Evolutionary conservation across 92 coral and sea anemone genomes (phyloP), one percentile per base, ranked within the genome.

Genomic region (Anthopleura xanthogrammica): DNA sequence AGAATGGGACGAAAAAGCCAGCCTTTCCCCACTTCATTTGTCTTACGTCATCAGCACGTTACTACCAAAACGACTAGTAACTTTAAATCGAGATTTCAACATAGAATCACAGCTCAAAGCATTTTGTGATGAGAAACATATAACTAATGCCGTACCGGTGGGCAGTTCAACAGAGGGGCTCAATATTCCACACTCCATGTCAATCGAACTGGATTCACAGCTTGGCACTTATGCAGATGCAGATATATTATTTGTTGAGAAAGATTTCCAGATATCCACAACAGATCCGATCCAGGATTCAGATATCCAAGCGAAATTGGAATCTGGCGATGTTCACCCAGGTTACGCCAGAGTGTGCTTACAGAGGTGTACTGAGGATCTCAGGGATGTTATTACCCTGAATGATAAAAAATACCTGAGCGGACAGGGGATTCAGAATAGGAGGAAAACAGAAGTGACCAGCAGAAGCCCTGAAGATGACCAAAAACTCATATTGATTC

Each of bases 1-100:
- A 62, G 86, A 83, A 75, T 83, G 86, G 86, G 86, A 83, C 5
- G 86, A 83, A 62, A 83, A 75, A 83, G 86, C 86, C 55, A 76
- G 23, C 52, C 76, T 83, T 36, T 83, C 86, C 62, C 86, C 86
- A 60, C 86, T 76, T 41, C 86, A 83, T 75, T 60, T 83, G 76
- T 83, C 86, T 76, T 83, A 83, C 65, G 55, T 83, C 16, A 83
- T 83, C 81, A 64, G 52, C 86, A 83, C 60, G 76, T 75, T 83
- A 43, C 75, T 83, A 48, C 86, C 86, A 29, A 42, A 83, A 36
- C 86, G 82, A 76, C 82, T 76, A 82, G 86, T 83, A 60, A 4
- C 86, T 62, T 83, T 83, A 83, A 82, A 83, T 42, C 86, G 86
- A 60, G 86, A 83, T 17, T 17, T 83, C 81, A 77, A 83, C 86